These are phyloP conservation scores for Scopus umbretta DNA, from an alignment of 2,113 vertebrate species.

Conservation along the genomic window DNA sequence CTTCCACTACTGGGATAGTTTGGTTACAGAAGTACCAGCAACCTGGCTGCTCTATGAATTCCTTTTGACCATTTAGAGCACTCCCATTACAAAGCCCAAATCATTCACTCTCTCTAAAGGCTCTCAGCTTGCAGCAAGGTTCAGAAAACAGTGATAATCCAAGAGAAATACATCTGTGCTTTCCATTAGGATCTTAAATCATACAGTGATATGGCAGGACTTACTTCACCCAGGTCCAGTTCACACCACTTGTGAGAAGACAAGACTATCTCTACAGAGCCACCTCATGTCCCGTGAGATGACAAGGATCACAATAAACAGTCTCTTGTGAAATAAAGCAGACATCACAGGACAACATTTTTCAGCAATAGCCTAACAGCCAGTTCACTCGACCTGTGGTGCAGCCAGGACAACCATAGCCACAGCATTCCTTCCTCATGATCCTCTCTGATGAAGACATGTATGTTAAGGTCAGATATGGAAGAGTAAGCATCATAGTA, in stretches of 20 bases:
- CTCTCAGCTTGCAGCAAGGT: neutral
- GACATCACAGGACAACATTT: neutral
- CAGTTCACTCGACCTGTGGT: neutral
- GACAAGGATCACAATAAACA: neutral
- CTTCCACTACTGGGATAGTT: neutral
- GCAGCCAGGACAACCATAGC: neutral
- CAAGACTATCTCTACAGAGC: neutral
- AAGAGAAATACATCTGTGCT: neutral
- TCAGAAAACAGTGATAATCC: neutral
- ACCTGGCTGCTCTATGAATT: neutral
- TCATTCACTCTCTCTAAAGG: neutral
- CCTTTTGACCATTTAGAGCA: neutral
- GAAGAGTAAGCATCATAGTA: neutral
- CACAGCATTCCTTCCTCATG: neutral
- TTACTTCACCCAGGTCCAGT: neutral
- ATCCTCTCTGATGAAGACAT: neutral
- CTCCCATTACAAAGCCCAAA: neutral
- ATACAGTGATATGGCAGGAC: neutral
- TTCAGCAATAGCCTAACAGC: neutral
- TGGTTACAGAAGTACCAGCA: neutral
- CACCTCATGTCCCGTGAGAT: neutral
- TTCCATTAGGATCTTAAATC: neutral
- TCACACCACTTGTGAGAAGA: neutral
- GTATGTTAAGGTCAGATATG: neutral
- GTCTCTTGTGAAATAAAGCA: neutral